A percentile compares a stretch with the other conserved stretches of the same genome.
Conservation (phyloP, 2,797 vertebrate genomes). For the Synanceia verrucosa region DNA sequence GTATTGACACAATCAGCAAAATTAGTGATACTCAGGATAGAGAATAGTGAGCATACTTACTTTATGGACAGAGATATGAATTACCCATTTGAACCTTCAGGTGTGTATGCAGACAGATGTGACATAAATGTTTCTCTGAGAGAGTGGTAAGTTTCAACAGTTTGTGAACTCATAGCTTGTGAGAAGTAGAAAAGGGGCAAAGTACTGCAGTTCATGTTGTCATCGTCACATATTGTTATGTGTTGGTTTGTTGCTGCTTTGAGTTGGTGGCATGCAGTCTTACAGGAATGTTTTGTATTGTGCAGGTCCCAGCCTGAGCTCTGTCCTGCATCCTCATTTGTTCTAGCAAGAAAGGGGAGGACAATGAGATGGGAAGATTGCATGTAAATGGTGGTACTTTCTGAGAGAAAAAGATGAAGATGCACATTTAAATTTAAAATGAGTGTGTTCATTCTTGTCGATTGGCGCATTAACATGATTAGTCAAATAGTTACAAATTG, state of each 20-base stretch:
- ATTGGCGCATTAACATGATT: neutral
- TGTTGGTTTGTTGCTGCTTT: constrained; percentile 37
- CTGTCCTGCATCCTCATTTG: constrained; percentile 22
- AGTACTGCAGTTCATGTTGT: constrained; percentile 5
- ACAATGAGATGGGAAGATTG: neutral
- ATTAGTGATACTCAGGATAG: no score
- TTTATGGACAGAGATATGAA: neutral
- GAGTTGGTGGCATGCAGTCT: constrained; percentile 57
- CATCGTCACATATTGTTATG: constrained; percentile 42
- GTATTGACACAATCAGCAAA: neutral
- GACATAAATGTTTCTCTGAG: neutral
- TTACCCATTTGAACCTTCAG: neutral
- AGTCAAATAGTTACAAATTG: neutral
- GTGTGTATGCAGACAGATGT: neutral
- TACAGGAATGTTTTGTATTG: constrained; percentile 70
- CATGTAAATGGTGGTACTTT: neutral
- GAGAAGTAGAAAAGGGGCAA: neutral
- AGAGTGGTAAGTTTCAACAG: neutral
- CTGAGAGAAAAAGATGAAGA: neutral
- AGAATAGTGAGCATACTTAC: neutral
- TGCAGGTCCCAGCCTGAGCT: constrained; percentile 61
- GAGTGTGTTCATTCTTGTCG: neutral
- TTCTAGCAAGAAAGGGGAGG: constrained; percentile 10
- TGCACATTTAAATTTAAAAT: neutral
- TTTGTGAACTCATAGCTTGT: neutral